Evolutionary conservation across 2,888 invertebrate species (phyloP).

Genomic region (Drosophila falleni): DNA sequence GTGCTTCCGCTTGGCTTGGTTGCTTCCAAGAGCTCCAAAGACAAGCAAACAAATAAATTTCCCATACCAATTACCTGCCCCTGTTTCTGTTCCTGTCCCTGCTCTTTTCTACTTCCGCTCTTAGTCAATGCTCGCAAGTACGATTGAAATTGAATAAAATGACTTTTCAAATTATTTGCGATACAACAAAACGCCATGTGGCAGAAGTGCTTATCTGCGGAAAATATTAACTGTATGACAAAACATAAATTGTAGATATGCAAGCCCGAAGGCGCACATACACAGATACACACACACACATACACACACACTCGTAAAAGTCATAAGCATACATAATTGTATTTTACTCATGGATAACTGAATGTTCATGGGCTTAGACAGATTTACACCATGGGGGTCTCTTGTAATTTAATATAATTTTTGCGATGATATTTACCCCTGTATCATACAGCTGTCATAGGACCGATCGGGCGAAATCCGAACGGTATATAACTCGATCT

Average conservation of each 20-base stretch:
- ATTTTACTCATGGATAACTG: conserved; percentile 20
- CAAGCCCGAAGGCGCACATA: conserved; percentile 54
- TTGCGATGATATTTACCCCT: too few relatives aligned
- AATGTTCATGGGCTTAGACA: neutral
- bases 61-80: conserved; percentile 13
- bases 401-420: too few relatives aligned
- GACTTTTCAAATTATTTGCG: conserved; percentile 75
- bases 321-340: conserved; percentile 28
- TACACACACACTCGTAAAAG: neutral
- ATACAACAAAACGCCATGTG: conserved; percentile 60
- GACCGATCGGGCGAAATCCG: too few relatives aligned
- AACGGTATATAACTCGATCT: too few relatives aligned
- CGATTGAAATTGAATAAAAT: conserved; percentile 77
- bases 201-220: conserved; percentile 76
- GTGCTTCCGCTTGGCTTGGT: conserved; percentile 51
- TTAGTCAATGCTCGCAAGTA: conserved; percentile 42
- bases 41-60: conserved; percentile 1
- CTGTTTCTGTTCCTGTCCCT: neutral
- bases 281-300: conserved; percentile 18
- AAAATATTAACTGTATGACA: conserved; percentile 78
- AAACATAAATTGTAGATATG: conserved; percentile 80
- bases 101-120: neutral
- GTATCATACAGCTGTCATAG: too few relatives aligned
- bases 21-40: conserved; percentile 25
- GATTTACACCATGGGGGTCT: neutral